Conservation (phyloP, 2,888 invertebrate genomes). For the Torymus texanus region DNA sequence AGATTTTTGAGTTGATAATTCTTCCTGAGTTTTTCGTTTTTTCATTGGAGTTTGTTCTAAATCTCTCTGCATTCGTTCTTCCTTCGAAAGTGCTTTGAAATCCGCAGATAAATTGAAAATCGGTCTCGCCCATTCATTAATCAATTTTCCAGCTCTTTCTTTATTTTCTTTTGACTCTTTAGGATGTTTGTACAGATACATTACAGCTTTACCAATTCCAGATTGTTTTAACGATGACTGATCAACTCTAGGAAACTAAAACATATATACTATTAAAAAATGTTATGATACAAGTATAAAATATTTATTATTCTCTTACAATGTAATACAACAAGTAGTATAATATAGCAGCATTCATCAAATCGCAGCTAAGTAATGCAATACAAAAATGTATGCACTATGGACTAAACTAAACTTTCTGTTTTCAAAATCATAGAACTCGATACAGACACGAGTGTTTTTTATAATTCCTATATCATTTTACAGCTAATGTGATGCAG, state of each 20-base stretch:
- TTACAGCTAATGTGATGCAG: too few relatives aligned
- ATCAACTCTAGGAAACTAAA: constrained; percentile 91
- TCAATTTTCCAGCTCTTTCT: constrained; percentile 91
- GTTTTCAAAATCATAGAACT: too few relatives aligned
- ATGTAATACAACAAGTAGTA: too few relatives aligned
- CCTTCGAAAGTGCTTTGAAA: constrained; percentile 92
- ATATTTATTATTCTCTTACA: neutral
- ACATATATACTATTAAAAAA: constrained; percentile 59
- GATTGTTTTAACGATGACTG: constrained; percentile 94
- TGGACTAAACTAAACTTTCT: too few relatives aligned
- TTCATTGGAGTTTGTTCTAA: constrained; percentile 86
- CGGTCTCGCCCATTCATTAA: constrained; percentile 98
- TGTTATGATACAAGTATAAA: neutral
- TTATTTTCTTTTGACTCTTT: constrained; percentile 96
- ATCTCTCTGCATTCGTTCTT: constrained; percentile 95
- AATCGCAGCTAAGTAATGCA: too few relatives aligned
- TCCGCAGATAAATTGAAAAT: constrained; percentile 97
- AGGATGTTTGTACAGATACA: constrained; percentile 99
- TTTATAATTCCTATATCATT: too few relatives aligned
- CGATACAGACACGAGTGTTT: too few relatives aligned
- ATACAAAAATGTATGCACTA: too few relatives aligned
- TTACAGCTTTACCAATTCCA: constrained; percentile 98
- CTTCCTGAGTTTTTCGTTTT: constrained; percentile 76
- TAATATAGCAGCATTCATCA: too few relatives aligned
- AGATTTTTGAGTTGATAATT: constrained; percentile 74